phyloP scores from a whole-genome alignment of 2,888 invertebrate genomes.

The Bhutanitis thaidina region DNA sequence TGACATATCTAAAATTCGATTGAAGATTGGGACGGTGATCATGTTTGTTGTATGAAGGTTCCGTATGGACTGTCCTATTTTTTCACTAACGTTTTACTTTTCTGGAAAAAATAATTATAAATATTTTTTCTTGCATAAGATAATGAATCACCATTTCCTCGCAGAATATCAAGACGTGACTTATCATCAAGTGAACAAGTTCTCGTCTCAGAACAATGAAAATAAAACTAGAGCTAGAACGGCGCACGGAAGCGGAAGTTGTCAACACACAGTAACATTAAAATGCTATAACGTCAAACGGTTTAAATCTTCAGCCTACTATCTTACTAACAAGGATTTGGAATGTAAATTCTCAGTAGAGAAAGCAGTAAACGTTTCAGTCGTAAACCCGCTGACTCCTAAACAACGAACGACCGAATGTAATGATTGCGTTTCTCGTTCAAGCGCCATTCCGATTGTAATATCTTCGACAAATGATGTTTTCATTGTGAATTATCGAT shows the following conservation, averaged over 20 bases:
- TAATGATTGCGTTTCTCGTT: conserved; percentile 37
- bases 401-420: conserved; percentile 38
- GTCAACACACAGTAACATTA: not conserved
- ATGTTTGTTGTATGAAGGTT: not conserved
- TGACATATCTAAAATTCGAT: not conserved
- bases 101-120: too few species aligned
- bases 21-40: not conserved
- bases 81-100: not conserved
- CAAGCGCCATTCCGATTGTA: conserved; percentile 27
- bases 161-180: too few species aligned
- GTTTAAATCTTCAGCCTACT: not conserved
- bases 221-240: too few species aligned
- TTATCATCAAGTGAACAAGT: too few species aligned
- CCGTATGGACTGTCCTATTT: not conserved
- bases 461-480: conserved; percentile 36
- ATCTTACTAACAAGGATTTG: conserved; percentile 15
- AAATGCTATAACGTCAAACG: not conserved
- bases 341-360: conserved; percentile 32
- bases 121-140: too few species aligned
- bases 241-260: too few species aligned
- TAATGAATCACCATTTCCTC: too few species aligned
- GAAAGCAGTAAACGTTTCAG: conserved; percentile 32
- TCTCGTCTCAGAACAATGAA: too few species aligned
- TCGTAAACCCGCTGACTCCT: conserved; percentile 30
- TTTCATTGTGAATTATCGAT: conserved; percentile 42